Evolutionary conservation across 2,888 invertebrate genomes (phyloP).

Genomic region (Orchesella flavescens): DNA sequence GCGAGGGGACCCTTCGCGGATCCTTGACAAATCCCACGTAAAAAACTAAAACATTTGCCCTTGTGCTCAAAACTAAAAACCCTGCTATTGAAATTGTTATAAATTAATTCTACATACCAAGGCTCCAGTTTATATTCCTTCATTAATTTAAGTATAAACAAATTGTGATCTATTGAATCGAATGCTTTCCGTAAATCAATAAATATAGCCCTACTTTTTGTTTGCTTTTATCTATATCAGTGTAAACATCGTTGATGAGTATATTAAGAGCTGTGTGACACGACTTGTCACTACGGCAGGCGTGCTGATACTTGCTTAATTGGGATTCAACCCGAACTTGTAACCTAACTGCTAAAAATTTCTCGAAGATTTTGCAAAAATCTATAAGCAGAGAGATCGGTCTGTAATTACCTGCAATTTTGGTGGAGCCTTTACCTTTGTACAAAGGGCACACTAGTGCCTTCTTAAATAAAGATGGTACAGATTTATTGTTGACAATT

Average conservation of each 20-base stretch:
- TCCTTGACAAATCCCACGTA: background rate
- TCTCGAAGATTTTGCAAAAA: background rate
- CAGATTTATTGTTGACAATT: too few relatives aligned
- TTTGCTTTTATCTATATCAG: background rate
- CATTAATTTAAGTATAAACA: background rate
- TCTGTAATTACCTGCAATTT: background rate
- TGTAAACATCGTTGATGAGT: background rate
- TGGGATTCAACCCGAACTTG: background rate
- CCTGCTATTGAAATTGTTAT: background rate
- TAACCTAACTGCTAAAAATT: background rate
- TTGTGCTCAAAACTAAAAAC: background rate
- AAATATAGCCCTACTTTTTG: background rate
- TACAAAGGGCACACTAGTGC: too few relatives aligned
- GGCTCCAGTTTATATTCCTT: background rate
- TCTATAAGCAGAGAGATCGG: background rate
- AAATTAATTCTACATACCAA: conserved; percentile 8
- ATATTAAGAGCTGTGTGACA: background rate
- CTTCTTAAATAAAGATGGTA: too few relatives aligned
- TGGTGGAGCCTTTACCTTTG: background rate
- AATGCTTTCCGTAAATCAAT: background rate
- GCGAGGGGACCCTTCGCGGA: background rate
- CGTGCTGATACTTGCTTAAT: background rate
- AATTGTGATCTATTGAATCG: background rate
- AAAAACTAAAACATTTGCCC: background rate
- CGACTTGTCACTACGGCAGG: background rate